phyloP scores from a whole-genome alignment of 2,113 vertebrate genomes.

The Piliocolobus tephrosceles region DNA sequence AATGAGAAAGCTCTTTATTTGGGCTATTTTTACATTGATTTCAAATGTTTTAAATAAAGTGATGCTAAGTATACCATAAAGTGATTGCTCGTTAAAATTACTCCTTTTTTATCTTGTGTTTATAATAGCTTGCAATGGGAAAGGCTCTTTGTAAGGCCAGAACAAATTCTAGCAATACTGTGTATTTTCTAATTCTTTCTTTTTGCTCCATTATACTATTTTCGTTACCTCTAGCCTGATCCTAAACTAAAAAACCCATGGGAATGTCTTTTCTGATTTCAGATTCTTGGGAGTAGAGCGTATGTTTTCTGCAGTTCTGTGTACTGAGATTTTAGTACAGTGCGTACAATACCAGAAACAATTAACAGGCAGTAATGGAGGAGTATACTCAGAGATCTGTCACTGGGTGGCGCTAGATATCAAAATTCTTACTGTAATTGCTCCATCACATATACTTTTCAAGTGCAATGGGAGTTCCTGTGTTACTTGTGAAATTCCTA shows the following conservation, averaged over 20 bases:
- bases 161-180: neutral
- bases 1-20: neutral
- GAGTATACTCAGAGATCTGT: neutral
- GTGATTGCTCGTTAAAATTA: neutral
- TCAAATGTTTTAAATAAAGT: constrained; percentile 6
- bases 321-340: neutral
- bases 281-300: neutral
- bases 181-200: neutral
- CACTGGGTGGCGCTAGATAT: neutral
- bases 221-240: neutral
- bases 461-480: neutral
- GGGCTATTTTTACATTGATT: neutral
- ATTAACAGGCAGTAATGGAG: neutral
- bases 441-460: neutral
- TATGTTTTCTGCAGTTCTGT: neutral
- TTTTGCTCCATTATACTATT: neutral
- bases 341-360: neutral
- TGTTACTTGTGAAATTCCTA: neutral
- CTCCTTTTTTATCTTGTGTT: constrained; percentile 5
- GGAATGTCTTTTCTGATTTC: neutral
- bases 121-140: constrained; percentile 16
- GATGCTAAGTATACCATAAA: neutral
- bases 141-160: neutral
- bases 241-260: neutral
- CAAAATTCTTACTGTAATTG: neutral